Conservation (phyloP, 2,113 vertebrate species). For the Ctenomys sociabilis region DNA sequence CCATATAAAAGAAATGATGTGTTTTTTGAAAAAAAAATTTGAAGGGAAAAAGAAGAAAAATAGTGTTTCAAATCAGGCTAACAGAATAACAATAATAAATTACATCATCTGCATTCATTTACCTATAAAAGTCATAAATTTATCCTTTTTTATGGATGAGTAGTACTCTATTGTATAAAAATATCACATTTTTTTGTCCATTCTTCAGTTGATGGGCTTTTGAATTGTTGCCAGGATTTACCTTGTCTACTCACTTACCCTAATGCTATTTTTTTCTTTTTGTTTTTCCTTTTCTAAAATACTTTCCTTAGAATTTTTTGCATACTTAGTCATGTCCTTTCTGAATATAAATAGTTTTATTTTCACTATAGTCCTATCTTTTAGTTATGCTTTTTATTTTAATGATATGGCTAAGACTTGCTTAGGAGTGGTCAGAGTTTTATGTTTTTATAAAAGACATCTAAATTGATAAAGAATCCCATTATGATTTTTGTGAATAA, state of each 20-base stretch:
- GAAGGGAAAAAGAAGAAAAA: too few species aligned
- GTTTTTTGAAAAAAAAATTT: too few species aligned
- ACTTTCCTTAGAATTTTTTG: background rate
- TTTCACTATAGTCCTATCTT: background rate
- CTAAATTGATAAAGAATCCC: background rate
- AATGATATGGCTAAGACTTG: background rate
- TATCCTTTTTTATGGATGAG: background rate
- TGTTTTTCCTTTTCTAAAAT: background rate
- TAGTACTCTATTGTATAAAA: background rate
- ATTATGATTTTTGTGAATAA: background rate
- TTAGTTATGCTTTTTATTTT: background rate
- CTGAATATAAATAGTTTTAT: background rate
- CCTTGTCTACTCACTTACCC: background rate
- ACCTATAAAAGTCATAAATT: background rate
- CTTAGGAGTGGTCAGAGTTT: background rate
- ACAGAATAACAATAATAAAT: too few species aligned
- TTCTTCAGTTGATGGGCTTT: background rate
- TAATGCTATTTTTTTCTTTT: background rate
- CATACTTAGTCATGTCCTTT: background rate
- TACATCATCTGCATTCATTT: background rate
- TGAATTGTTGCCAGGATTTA: background rate
- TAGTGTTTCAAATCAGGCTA: too few species aligned
- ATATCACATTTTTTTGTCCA: background rate
- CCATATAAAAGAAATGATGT: too few species aligned
- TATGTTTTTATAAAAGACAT: background rate